Evolutionary conservation across 2,888 invertebrate genomes (phyloP).

Genomic region (Amblyjoppa fuscipennis): DNA sequence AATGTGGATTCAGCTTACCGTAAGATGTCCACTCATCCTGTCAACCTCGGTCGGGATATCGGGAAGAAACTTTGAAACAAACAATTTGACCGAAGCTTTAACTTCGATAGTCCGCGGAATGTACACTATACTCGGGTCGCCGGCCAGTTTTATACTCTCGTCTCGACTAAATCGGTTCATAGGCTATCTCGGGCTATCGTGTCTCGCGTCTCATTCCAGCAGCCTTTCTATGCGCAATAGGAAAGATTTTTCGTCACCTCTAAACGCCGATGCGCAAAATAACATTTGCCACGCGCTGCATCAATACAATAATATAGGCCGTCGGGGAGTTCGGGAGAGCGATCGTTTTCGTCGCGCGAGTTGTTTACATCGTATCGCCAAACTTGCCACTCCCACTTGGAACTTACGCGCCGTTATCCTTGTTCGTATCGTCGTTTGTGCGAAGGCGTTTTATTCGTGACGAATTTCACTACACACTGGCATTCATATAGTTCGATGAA

Average conservation of each 20-base stretch:
- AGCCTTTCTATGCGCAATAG: not conserved
- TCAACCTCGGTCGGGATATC: not conserved
- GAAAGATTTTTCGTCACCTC: not conserved
- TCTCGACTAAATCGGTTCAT: not conserved
- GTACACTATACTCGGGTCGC: slow-evolving; percentile 10
- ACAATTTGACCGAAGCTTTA: slow-evolving; percentile 17
- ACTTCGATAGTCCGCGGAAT: slow-evolving; percentile 28
- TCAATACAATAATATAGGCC: not conserved
- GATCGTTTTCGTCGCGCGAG: not conserved
- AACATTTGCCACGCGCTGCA: not conserved
- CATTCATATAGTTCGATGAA: too few relatives aligned
- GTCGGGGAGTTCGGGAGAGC: not conserved
- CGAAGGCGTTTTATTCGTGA: too few relatives aligned
- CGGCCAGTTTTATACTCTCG: slow-evolving; percentile 45
- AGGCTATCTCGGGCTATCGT: not conserved
- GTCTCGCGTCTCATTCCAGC: not conserved
- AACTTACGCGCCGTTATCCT: too few relatives aligned
- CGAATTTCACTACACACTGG: too few relatives aligned
- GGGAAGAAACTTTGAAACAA: not conserved
- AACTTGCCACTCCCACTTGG: not conserved
- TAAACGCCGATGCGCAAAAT: not conserved
- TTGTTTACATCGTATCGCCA: not conserved
- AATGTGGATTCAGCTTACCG: not conserved
- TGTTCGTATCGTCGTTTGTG: too few relatives aligned
- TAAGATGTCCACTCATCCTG: not conserved